Conservation (phyloP, 2,888 invertebrate species). For the Drosophila acutilabella region DNA sequence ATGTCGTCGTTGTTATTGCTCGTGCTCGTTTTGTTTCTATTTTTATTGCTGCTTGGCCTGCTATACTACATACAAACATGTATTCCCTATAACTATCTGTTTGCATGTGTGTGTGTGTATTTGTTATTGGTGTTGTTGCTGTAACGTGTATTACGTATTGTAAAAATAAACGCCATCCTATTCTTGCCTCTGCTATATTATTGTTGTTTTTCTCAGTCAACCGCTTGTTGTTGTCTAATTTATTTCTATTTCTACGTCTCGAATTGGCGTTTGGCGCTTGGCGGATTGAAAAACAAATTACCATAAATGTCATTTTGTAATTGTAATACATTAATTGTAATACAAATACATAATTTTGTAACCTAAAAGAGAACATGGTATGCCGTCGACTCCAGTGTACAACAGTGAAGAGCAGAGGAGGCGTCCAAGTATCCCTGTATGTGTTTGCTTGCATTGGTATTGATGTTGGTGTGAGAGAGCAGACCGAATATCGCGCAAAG, state of each 20-base stretch:
- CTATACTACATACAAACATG: slow-evolving; percentile 21
- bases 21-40: slow-evolving; percentile 58
- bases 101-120: slow-evolving; percentile 10
- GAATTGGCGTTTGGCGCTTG: slow-evolving; percentile 16
- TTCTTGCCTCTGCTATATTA: slow-evolving; percentile 28
- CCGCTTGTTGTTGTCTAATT: slow-evolving; percentile 64
- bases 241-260: slow-evolving; percentile 59
- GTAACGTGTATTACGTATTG: slow-evolving; percentile 67
- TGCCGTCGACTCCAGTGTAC: too few species aligned
- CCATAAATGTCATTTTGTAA: slow-evolving; percentile 69
- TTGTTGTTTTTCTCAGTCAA: slow-evolving; percentile 31
- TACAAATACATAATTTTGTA: too few species aligned
- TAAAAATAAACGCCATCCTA: slow-evolving; percentile 53
- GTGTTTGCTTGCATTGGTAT: slow-evolving; percentile 6
- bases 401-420: slow-evolving; percentile 21
- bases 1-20: slow-evolving; percentile 58
- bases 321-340: slow-evolving; percentile 46
- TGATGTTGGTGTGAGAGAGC: slow-evolving; percentile 9
- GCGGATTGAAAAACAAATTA: slow-evolving; percentile 68
- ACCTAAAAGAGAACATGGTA: too few species aligned
- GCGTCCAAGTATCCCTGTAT: slow-evolving; percentile 11
- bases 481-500: slow-evolving; percentile 13
- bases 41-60: slow-evolving; percentile 54
- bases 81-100: slow-evolving; percentile 5
- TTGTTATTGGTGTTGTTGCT: slow-evolving; percentile 31